Base-by-base conservation (phyloP, 2,797 vertebrate species). In the Neosilurus hyrtlii region DNA sequence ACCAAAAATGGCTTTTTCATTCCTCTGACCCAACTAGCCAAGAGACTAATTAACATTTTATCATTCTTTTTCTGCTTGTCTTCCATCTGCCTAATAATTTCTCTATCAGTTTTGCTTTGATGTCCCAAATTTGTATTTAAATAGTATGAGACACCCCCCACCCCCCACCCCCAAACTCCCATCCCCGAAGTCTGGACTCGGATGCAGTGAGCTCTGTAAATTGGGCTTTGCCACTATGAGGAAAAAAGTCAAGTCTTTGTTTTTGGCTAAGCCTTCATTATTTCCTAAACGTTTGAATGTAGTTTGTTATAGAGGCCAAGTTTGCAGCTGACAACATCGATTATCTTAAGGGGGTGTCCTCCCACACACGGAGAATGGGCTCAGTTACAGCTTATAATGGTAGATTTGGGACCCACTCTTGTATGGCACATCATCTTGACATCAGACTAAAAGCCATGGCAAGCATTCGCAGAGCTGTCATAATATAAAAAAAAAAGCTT, bases 41-140 rank as follows among this genome's bases (percentile, higher is more conserved):
- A 91, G 94, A 97, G 94, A 96, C 97, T 96, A 95, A 98, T 99
- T 97, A 98, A 96, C 95, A 97, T 96, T 96, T 94, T 76, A 96
- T 97, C 97, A 93, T 94, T 92, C 94, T 94, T 94, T 96, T 97
- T 95, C 95, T 96, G 71, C 88, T 88, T 87, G 75, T 87, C 80
- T 85, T 84, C 76, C 80, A 79, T 80, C 83, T 91, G 91, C 91
- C 93, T 93, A 93, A 94, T 94, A 93, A 94, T 94, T 94, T 90
- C 91, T 92, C 89, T 88, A 88, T 92, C 87, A 89, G 93, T 94
- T 94, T 92, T 94, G 94, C 97, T 98, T 97, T 97, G 96, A 98
- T 97, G 96, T 97, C 95, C 96, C 96, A 94, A 95, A 95, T 96
- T 96, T 96, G 96, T 97, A 96, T 98, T 97, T 96, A 98, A 97